Evolutionary conservation across 2,113 vertebrate species (phyloP).

Genomic region (Hypocryptadius cinnamomeus): DNA sequence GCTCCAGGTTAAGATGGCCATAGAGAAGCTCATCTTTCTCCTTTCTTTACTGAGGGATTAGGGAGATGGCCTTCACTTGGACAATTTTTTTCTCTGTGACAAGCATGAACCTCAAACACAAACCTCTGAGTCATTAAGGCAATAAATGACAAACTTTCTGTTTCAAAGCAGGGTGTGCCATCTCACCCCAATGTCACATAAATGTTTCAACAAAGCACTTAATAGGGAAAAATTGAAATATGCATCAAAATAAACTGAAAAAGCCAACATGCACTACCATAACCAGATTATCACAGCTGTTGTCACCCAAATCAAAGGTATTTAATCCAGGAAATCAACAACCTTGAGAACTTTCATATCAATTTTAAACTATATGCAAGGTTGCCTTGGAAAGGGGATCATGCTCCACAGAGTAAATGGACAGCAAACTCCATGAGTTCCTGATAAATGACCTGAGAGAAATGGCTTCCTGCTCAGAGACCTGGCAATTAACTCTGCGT

Average conservation of each 20-base stretch:
- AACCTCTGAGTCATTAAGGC: not conserved
- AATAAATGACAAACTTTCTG: not conserved
- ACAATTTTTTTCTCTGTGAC: not conserved
- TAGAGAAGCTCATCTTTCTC: not conserved
- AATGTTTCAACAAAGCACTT: not conserved
- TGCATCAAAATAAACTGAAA: not conserved
- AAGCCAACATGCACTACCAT: not conserved
- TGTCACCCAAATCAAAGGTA: not conserved
- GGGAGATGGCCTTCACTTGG: not conserved
- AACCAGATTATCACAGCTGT: not conserved
- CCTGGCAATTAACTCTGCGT: not conserved
- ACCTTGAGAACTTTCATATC: not conserved
- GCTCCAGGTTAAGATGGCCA: not conserved
- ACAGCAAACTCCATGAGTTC: not conserved
- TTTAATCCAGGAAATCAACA: not conserved
- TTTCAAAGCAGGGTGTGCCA: not conserved
- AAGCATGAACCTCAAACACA: not conserved
- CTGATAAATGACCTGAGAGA: not conserved
- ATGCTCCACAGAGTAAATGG: not conserved
- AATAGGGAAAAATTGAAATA: not conserved
- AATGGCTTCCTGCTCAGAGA: not conserved
- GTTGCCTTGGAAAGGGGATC: not conserved
- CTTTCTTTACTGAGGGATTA: not conserved
- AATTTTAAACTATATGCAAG: not conserved
- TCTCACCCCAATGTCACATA: not conserved